Evolutionary conservation across 2,888 invertebrate species (phyloP).

Genomic region (Drosophila paracracens): DNA sequence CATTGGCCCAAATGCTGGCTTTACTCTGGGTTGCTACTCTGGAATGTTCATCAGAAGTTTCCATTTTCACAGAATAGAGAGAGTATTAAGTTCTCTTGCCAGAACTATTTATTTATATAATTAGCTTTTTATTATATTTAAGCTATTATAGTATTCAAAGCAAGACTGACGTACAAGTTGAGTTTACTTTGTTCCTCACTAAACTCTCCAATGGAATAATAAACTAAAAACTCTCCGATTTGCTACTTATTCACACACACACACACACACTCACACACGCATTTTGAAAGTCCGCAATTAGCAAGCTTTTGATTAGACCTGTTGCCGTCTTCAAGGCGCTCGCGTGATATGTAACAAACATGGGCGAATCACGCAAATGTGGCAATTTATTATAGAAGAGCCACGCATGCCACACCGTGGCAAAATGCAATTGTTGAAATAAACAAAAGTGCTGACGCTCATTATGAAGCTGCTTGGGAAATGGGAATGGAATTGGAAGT

Average conservation of each 20-base stretch:
- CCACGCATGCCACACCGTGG: constrained; percentile 26
- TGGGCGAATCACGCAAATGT: constrained; percentile 53
- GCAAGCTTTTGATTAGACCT: constrained; percentile 42
- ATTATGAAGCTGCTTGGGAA: not conserved
- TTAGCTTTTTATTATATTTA: not conserved
- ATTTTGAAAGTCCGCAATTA: constrained; percentile 15
- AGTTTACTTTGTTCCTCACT: not conserved
- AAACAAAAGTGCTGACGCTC: constrained; percentile 32
- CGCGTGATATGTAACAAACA: constrained; percentile 54
- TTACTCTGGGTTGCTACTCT: constrained; percentile 24
- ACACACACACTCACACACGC: not conserved
- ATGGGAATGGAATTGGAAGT: not conserved
- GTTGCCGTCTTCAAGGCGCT: constrained; percentile 54
- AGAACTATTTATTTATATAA: not conserved
- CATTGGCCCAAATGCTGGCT: constrained; percentile 15
- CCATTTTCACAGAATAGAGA: not conserved
- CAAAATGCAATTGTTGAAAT: constrained; percentile 42
- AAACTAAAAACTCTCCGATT: not conserved
- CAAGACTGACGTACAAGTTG: not conserved
- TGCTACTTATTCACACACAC: constrained; percentile 9
- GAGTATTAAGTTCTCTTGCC: not conserved
- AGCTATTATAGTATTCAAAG: not conserved
- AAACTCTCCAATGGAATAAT: not conserved
- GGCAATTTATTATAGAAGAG: constrained; percentile 54
- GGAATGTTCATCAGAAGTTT: not conserved